These are phyloP conservation scores for Sebastes hopkinsi DNA, from an alignment of 2,797 vertebrate genomes.

Conservation along the genomic window DNA sequence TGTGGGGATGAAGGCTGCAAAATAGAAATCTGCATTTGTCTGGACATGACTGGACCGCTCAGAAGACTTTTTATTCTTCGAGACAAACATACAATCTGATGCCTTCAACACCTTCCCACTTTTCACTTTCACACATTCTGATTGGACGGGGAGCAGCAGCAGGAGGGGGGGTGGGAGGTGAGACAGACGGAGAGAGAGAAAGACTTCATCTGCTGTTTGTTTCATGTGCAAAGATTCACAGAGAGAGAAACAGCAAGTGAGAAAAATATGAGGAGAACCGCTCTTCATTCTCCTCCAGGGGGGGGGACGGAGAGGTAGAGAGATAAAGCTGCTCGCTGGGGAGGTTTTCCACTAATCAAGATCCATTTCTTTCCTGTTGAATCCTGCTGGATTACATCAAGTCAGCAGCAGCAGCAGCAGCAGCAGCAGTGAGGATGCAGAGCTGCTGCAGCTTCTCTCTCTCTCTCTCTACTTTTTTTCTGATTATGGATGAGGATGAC, in stretches of 20 bases:
- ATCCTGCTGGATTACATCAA: conserved; percentile 26
- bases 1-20: too few relatives aligned
- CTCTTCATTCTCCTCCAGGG: neutral
- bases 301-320: neutral
- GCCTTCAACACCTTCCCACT: conserved; percentile 39
- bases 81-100: neutral
- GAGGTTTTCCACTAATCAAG: conserved; percentile 38
- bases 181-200: neutral
- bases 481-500: conserved; percentile 3
- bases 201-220: neutral
- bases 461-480: neutral
- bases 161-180: neutral
- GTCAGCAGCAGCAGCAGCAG: conserved; percentile 5
- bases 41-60: neutral
- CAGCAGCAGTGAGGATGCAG: neutral
- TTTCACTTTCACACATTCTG: conserved; percentile 42
- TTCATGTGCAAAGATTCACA: neutral
- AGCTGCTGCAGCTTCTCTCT: conserved; percentile 14
- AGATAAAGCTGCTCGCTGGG: conserved; percentile 1
- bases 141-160: conserved; percentile 18
- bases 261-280: neutral
- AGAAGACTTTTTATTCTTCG: neutral
- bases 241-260: neutral
- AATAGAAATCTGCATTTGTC: too few relatives aligned
- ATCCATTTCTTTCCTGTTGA: conserved; percentile 31